Evolutionary conservation across 2,113 vertebrate species (phyloP).

Genomic region (Polypterus bichir): DNA sequence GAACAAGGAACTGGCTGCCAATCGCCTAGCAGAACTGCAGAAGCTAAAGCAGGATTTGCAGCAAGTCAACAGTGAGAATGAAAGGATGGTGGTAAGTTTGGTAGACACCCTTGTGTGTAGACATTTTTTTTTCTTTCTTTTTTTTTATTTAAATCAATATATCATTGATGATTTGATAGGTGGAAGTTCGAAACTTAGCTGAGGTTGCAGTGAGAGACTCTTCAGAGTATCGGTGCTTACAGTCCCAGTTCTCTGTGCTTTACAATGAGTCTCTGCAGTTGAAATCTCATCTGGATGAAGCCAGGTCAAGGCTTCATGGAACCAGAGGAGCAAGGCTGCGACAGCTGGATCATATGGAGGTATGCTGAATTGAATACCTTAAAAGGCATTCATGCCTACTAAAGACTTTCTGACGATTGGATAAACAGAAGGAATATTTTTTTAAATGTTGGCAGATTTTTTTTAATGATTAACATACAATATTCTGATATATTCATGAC

Average conservation of each 20-base stretch:
- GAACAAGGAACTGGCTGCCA: slow-evolving; percentile 82
- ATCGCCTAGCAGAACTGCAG: slow-evolving; percentile 76
- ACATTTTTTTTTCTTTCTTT: background rate
- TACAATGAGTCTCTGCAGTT: slow-evolving; percentile 90
- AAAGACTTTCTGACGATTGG: no score
- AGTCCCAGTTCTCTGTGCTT: slow-evolving; percentile 92
- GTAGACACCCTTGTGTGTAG: background rate
- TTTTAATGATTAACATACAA: no score
- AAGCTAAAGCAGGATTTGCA: slow-evolving; percentile 81
- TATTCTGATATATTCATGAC: no score
- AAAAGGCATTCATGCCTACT: no score
- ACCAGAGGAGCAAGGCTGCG: slow-evolving; percentile 79
- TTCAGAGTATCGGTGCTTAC: slow-evolving; percentile 86
- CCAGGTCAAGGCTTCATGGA: slow-evolving; percentile 75
- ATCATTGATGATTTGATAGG: slow-evolving; percentile 31
- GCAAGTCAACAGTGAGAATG: slow-evolving; percentile 73
- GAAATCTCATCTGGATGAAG: slow-evolving; percentile 86
- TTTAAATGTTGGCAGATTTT: no score
- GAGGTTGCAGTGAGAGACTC: slow-evolving; percentile 83
- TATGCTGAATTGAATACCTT: slow-evolving; percentile 13
- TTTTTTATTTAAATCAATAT: background rate
- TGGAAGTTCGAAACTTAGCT: slow-evolving; percentile 69
- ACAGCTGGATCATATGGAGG: slow-evolving; percentile 92
- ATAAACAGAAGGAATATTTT: no score
- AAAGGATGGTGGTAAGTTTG: slow-evolving; percentile 65